Conservation (phyloP, 2,113 vertebrate species). For the Microtus pennsylvanicus region DNA sequence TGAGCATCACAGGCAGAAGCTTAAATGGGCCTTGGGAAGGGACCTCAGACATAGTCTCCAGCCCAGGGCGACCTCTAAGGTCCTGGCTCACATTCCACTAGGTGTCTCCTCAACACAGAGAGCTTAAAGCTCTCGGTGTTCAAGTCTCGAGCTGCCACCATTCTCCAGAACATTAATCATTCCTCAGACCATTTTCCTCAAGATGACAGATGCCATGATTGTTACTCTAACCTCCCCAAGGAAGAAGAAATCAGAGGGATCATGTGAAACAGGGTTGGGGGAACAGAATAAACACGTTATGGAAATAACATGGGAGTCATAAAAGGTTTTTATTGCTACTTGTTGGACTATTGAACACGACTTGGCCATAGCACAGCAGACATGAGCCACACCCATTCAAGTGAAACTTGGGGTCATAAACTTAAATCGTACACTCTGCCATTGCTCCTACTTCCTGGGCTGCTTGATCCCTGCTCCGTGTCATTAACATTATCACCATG, state of each 20-base stretch:
- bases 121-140: background rate
- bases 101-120: background rate
- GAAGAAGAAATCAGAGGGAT: conserved; percentile 42
- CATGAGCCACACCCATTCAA: background rate
- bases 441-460: background rate
- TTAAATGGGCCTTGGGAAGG: background rate
- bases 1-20: background rate
- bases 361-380: background rate
- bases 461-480: background rate
- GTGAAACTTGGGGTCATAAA: conserved; percentile 20
- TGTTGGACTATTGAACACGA: conserved; percentile 29
- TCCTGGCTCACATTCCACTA: background rate
- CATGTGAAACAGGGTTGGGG: conserved; percentile 29
- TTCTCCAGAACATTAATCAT: background rate
- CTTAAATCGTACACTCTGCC: background rate
- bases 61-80: fast-evolving
- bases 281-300: conserved; percentile 15
- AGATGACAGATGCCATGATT: conserved; percentile 9
- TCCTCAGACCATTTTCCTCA: conserved; percentile 16
- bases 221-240: conserved; percentile 58
- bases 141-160: background rate
- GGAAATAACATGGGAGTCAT: background rate
- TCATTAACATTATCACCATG: conserved; percentile 10
- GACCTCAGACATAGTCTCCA: background rate
- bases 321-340: conserved; percentile 59